A percentile compares a stretch with the other conserved stretches of the same genome.
Evolutionary conservation across 2,888 invertebrate species (phyloP).

Genomic region (Drosophila hamatofila): DNA sequence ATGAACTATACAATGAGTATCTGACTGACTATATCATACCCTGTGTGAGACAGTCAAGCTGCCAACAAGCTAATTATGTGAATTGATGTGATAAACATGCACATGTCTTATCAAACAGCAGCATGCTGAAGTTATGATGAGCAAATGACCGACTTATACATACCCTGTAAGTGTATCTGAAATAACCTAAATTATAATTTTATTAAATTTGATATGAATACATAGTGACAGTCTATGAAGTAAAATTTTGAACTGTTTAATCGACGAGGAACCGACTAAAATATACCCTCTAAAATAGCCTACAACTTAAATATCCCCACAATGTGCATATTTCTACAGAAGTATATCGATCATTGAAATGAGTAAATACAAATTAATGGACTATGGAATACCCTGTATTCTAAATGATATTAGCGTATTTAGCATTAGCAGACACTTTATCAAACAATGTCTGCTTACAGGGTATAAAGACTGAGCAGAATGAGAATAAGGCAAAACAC

Average conservation of each 20-base stretch:
- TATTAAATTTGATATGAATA: not conserved
- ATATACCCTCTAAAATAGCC: not conserved
- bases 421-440: not conserved
- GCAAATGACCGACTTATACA: not conserved
- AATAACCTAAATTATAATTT: not conserved
- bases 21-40: not conserved
- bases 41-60: not conserved
- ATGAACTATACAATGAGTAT: not conserved
- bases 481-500: slow-evolving; percentile 27
- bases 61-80: not conserved
- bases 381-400: not conserved
- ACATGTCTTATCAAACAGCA: not conserved
- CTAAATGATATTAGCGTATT: not conserved
- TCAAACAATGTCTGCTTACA: not conserved
- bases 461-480: slow-evolving; percentile 35
- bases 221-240: not conserved
- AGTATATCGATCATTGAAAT: not conserved
- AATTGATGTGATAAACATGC: not conserved
- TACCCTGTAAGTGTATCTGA: not conserved
- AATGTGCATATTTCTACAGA: too few species aligned
- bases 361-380: too few species aligned
- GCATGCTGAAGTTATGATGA: not conserved
- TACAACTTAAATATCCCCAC: too few species aligned
- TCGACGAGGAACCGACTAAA: not conserved
- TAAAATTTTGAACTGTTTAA: not conserved